Base-by-base conservation (phyloP, 2,113 vertebrate species). In the Malurus cyaneus region DNA sequence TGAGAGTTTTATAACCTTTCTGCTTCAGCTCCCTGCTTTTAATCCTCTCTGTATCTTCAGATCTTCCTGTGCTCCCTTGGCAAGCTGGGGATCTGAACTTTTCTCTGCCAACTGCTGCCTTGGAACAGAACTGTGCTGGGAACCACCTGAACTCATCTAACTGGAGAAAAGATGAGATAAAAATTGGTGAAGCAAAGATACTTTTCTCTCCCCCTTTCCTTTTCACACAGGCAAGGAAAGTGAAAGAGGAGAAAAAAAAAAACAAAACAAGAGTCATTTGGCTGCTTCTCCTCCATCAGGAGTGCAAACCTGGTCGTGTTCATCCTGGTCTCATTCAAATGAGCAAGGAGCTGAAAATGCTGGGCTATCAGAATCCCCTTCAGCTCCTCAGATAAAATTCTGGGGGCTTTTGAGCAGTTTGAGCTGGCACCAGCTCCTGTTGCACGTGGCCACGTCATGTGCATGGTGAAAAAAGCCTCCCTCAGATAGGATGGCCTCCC, bases 1-100 rank as follows among this genome's bases (percentile, higher is more conserved):
- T 17, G 21, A 83, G 11, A 59, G 23, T 76, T 86, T 80, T 46
- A 62, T 26, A 89, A 89, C 18, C 28, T 56, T 79, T 60, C 83
- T 77, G 57, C 32, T 93, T 86, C 47, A 79, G 44, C 47, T 82
- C 24, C 47, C 64, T 73, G 53, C 41, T 92, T 89, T 81, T 67
- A 86, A 59, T 74, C 36, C 46, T 65, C 39, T 49, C 1, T 44
- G 1, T 73, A 56, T 66, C 44, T 86, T 50, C 64, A 86, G 34
- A 52, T 77, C 88, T 62, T 49, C 67, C 70, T 49, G 64, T 53
- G 31, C 46, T 82, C 28, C 39, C 31, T 41, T 41, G 36, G 34
- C 53, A 74, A 92, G 74, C 65, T 54, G 86, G 18, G 81, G 64
- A 50, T 23, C 36, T 59, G 65, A 46, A 42, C 23, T 60, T 29